phyloP scores from a whole-genome alignment of 2,797 vertebrate genomes.

The Hydrophis major region DNA sequence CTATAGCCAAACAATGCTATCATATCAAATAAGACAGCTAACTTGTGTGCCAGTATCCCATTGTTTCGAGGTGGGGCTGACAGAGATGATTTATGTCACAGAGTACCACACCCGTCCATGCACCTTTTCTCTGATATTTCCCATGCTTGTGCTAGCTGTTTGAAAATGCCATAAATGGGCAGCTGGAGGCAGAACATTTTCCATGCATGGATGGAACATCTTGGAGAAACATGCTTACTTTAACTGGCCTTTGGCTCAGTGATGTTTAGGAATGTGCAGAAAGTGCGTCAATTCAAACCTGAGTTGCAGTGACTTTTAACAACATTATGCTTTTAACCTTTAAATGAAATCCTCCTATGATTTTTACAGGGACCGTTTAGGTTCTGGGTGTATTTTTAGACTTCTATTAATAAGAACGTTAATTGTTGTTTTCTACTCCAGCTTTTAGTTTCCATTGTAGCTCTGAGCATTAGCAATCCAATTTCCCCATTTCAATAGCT shows the following conservation, averaged over 20 bases:
- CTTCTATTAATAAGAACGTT: not conserved
- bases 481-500: not conserved
- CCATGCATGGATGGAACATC: not conserved
- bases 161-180: not conserved
- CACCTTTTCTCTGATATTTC: not conserved
- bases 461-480: not conserved
- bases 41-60: not conserved
- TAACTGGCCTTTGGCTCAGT: not conserved
- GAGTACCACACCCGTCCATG: not conserved
- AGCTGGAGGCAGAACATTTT: not conserved
- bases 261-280: not conserved
- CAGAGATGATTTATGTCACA: not conserved
- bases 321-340: constrained; percentile 1
- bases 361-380: not conserved
- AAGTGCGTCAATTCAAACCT: not conserved
- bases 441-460: not conserved
- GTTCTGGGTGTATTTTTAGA: not conserved
- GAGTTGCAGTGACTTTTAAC: not conserved
- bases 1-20: not conserved
- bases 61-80: not conserved
- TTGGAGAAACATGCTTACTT: not conserved
- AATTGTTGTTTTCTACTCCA: not conserved
- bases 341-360: not conserved
- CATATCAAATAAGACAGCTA: not conserved
- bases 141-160: not conserved